Base-by-base conservation (phyloP, 2,888 invertebrate genomes). In the Neocrepidodera transversa region DNA sequence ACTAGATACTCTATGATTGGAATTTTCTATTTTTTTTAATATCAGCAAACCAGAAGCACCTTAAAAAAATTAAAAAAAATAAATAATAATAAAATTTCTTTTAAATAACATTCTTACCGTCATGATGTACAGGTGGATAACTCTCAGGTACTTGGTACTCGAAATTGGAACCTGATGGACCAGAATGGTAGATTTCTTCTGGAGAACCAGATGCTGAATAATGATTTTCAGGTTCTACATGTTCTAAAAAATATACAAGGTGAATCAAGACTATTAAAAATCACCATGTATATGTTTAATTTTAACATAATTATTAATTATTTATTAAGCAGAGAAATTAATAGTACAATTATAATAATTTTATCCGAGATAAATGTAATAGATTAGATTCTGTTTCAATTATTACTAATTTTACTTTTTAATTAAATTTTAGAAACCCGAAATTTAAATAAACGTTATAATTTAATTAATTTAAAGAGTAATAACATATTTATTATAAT, bases 21-120 rank as follows among this genome's bases (percentile, higher is more conserved):
- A 23, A 17, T 40, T n/a, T 14, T 73, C 76, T 23, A 78, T 75
- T 71, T 76, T 80, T 75, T 77, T 77, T 63, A 80, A 65, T 26
- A 80, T 74, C 43, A 80, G 68, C 38, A 79, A 69, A 53, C 79
- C 80, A 20, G 73, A 40, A 2, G 60, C 49, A 30, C 32, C 60
- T 60, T 40, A 38, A 60, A 55, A 5, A 45, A 10, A 43, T 10
- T 8, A 38, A 8, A 3, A 38, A 38, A 11, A 35, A 4, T 13
- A 35, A 13, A 35, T 35, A 13, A 4, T 11, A 11, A 11, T 4
- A 11, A 35, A 35, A 11, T 35, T 5, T 23, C 3, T 5, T 5
- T 23, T 5, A 5, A 23, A 23, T 6, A 23, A 23, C 23, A 23
- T 6, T 23, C 23, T 38, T 38, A 38, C 68, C 68, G 52, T 63